These are phyloP conservation scores for Bombus waltoni DNA, from an alignment of 1,140 invertebrate species.

Conservation along the genomic window DNA sequence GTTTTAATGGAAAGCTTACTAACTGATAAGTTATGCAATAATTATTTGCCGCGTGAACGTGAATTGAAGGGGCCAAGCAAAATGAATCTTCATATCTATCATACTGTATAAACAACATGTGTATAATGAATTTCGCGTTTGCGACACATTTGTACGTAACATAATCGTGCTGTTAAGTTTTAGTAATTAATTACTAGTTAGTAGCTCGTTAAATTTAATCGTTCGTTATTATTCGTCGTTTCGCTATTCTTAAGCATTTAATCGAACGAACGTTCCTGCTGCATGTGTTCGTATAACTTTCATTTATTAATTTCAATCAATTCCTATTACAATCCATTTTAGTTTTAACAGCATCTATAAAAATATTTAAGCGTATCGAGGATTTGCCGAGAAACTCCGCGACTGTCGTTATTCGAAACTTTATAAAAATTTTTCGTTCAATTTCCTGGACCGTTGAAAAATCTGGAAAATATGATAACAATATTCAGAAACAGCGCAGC, in stretches of 20 bases:
- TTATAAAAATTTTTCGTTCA: background rate
- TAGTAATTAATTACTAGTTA: background rate
- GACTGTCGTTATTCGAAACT: background rate
- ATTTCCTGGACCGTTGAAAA: background rate
- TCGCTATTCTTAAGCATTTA: background rate
- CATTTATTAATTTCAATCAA: background rate
- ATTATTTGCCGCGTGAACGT: background rate
- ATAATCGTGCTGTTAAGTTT: background rate
- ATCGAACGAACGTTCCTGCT: background rate
- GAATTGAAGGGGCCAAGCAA: background rate
- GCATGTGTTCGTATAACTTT: background rate
- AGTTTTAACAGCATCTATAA: too few species aligned
- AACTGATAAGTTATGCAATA: background rate
- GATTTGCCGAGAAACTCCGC: background rate
- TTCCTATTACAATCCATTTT: background rate
- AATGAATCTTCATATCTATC: background rate
- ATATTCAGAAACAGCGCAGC: slow-evolving; percentile 20
- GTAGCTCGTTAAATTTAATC: background rate
- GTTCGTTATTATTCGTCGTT: background rate
- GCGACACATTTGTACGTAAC: background rate
- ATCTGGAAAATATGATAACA: background rate
- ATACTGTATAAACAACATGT: background rate
- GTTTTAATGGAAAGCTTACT: background rate
- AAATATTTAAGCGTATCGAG: too few species aligned
- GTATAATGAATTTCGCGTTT: background rate